These are phyloP conservation scores for Hyphantria cunea DNA, from an alignment of 1,140 invertebrate species.

Conservation along the genomic window DNA sequence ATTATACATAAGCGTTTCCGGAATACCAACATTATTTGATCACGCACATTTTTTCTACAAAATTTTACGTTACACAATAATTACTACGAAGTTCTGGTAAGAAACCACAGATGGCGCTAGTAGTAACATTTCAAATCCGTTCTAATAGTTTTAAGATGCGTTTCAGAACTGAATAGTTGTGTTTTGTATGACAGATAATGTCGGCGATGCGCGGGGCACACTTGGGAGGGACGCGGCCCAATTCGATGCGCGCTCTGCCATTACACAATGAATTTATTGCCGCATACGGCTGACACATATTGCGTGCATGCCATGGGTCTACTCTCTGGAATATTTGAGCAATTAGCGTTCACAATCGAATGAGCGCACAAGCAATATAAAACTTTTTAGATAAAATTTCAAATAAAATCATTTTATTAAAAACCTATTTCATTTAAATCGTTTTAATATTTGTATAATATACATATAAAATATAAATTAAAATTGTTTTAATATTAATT, in stretches of 20 bases:
- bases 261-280: constrained; percentile 80
- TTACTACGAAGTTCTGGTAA: constrained; percentile 1
- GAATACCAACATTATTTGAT: constrained; percentile 44
- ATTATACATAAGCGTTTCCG: constrained; percentile 50
- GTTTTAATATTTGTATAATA: not conserved
- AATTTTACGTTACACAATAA: constrained; percentile 21
- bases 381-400: constrained; percentile 26
- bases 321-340: constrained; percentile 52
- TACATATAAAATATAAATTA: too few relatives aligned
- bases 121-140: not conserved
- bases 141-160: constrained; percentile 37
- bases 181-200: constrained; percentile 56
- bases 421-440: not conserved
- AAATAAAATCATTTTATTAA: constrained; percentile 12
- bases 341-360: constrained; percentile 49
- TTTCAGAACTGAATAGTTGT: constrained; percentile 62
- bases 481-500: too few relatives aligned
- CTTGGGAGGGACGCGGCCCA: constrained; percentile 71
- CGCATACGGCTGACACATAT: constrained; percentile 73
- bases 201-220: constrained; percentile 62
- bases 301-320: constrained; percentile 64
- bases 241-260: constrained; percentile 68
- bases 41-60: constrained; percentile 53
- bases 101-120: constrained; percentile 44
- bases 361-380: constrained; percentile 25